Evolutionary conservation across 2,113 vertebrate genomes (phyloP).

Genomic region (Podiceps cristatus): DNA sequence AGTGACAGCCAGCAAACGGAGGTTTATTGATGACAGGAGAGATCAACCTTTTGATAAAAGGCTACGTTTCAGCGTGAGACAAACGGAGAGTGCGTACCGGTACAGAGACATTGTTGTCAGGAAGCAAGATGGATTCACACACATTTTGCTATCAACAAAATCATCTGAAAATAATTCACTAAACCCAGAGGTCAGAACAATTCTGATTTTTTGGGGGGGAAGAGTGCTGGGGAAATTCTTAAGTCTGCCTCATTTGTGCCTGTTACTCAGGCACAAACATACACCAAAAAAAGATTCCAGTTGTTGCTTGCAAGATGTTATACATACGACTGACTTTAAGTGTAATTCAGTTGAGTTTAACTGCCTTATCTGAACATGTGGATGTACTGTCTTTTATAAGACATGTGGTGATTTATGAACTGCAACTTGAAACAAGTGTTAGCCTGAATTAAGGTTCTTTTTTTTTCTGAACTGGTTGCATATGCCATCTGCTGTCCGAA

Average conservation of each 20-base stretch:
- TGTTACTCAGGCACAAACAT: not conserved
- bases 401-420: not conserved
- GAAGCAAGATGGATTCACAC: constrained; percentile 97
- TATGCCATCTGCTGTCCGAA: constrained; percentile 79
- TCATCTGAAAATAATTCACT: constrained; percentile 96
- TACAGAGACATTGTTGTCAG: constrained; percentile 98
- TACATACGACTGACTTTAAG: not conserved
- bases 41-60: constrained; percentile 92
- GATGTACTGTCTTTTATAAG: not conserved
- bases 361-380: not conserved
- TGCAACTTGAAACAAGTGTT: not conserved
- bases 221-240: not conserved
- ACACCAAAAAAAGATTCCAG: not conserved
- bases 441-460: not conserved
- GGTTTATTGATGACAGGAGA: constrained; percentile 87
- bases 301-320: not conserved
- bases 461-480: constrained; percentile 59
- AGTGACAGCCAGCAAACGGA: constrained; percentile 85
- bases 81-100: constrained; percentile 95
- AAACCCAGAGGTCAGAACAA: constrained; percentile 88
- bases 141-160: constrained; percentile 95
- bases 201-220: not conserved
- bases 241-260: not conserved
- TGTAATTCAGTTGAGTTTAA: not conserved
- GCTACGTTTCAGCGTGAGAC: constrained; percentile 93